Base-by-base conservation (phyloP, 2,113 vertebrate species). In the Strix aluco region DNA sequence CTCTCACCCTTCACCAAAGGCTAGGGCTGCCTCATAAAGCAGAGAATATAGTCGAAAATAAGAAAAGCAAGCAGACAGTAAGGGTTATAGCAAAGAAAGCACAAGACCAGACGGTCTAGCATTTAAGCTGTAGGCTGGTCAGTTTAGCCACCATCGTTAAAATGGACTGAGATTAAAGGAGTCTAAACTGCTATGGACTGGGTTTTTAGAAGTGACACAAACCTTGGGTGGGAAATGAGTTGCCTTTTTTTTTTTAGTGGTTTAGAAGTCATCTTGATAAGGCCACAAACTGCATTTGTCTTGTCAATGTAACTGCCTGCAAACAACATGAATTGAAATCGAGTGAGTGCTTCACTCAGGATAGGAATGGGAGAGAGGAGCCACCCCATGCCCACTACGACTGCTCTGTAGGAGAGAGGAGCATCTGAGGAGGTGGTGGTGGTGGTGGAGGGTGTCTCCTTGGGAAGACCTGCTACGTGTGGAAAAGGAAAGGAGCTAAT, bases 221-320 rank as follows among this genome's bases (percentile, higher is more conserved):
- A 93, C 61, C 63, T 92, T n/a, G 89, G 70, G 61, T 0, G 10
- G 88, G 79, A 92, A 91, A 57, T 54, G 57, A 83, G 5, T 95
- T 92, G 91, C 78, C 91, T 94, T 90, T 95, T 93, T 89, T 57
- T 49, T 91, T 87, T 44, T 44, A 91, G 83, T 66, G 81, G 74
- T 94, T 93, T 90, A 92, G 62, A 88, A 94, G 74, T 95, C 62
- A 80, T 95, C 83, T 93, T 30, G 80, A 71, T 97, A 98, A 98
- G 97, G 97, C 97, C 97, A 98, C 97, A 91, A 97, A 95, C 91
- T 92, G 88, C 86, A 88, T 88, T 92, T 92, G 59, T 95, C 89
- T 92, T 82, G 81, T 93, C 67, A 51, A 40, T 51, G 55, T 94
- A 86, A 92, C 81, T 83, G 84, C 70, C 82, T 96, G 79, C 67